Evolutionary conservation across 2,888 invertebrate genomes (phyloP), one percentile per base, ranked within the genome.

Genomic region (Onthophagus sagittarius): DNA sequence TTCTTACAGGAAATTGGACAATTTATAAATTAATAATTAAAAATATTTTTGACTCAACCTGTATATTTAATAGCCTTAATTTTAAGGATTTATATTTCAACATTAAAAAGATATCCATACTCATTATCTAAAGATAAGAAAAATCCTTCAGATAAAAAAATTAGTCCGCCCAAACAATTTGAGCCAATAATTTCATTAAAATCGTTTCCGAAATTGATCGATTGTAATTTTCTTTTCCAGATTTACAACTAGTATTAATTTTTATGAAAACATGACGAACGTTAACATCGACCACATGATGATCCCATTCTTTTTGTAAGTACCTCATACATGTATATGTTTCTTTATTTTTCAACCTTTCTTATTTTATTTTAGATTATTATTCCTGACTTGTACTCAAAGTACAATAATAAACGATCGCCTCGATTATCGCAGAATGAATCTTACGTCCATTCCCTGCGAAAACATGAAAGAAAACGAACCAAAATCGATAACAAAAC

Each of bases 401-500:
- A 32, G 23, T 23, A n/a, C 31, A 5, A 23, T 67, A 15, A 67
- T 32, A 15, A 23, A n/a, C 31, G 67, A 67, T n/a, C 23, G 32
- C n/a, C n/a, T 67, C 23, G 67, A 67, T 32, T 31, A 31, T n/a
- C 15, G 31, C 2, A 67, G n/a, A 15, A 31, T 13, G 31, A 67
- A 67, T n/a, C 32, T 67, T n/a, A 23, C 23, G 5, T n/a, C 31
- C 31, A 6, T 67, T n/a, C 23, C 67, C 1, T 6, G 6, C 15
- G 32, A 31, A n/a, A n/a, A 23, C 13, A n/a, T 67, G 2, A 23
- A 67, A 31, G 13, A 23, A 15, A 31, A 14, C 33, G 23, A 39
- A 23, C 23, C 65, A 1, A 67, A 13, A 14, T 33, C 14, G 64
- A 39, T 72, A 15, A 74, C 74, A 5, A 71, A 69, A 71, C 72